These are phyloP conservation scores for Lissocephala sabroskyi DNA, from an alignment of 2,888 invertebrate genomes.

Conservation along the genomic window DNA sequence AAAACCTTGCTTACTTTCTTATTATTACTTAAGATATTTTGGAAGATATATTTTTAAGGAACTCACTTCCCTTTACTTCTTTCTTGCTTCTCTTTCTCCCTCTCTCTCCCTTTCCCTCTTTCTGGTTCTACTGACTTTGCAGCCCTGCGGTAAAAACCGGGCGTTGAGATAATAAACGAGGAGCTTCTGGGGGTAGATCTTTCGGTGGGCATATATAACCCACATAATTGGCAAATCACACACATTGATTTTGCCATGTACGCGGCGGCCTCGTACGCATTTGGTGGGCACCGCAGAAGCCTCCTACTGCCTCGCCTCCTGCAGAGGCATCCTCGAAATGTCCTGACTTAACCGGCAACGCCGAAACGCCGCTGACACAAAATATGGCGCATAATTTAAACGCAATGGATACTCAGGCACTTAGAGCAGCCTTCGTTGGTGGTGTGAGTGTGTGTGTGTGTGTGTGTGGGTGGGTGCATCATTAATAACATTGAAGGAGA, in stretches of 20 bases:
- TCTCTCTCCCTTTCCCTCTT: too few relatives aligned
- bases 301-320: too few relatives aligned
- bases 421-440: constrained; percentile 22
- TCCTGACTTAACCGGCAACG: neutral
- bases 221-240: constrained; percentile 66
- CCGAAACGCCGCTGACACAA: constrained; percentile 40
- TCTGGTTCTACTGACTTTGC: too few relatives aligned
- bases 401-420: constrained; percentile 39
- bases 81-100: too few relatives aligned
- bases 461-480: constrained; percentile 42
- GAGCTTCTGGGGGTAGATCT: too few relatives aligned
- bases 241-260: constrained; percentile 58
- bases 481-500: constrained; percentile 61
- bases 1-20: too few relatives aligned
- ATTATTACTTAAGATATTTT: too few relatives aligned
- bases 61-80: too few relatives aligned
- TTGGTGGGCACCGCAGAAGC: too few relatives aligned
- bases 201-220: constrained; percentile 37
- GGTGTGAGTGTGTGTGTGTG: constrained; percentile 9
- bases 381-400: constrained; percentile 64
- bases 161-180: too few relatives aligned
- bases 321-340: neutral
- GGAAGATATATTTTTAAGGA: too few relatives aligned
- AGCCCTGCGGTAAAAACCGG: too few relatives aligned
- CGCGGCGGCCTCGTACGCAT: constrained; percentile 58